phyloP scores from a whole-genome alignment of 2,797 vertebrate species.

The Chloroceryle inda region DNA sequence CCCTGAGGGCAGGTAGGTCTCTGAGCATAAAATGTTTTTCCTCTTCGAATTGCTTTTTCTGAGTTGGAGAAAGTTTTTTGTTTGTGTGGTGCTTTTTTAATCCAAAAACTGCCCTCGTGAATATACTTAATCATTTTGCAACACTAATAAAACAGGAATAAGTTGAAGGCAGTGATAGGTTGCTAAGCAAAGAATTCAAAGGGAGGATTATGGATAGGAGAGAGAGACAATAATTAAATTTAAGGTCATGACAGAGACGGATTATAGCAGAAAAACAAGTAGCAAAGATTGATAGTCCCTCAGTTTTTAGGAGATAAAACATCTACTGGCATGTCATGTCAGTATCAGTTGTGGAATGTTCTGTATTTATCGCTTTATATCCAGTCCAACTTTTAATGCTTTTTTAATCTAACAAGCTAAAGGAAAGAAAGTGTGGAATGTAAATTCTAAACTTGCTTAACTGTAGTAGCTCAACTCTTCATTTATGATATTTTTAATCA shows the following conservation, averaged over 20 bases:
- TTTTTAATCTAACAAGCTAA: not conserved
- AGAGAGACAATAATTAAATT: not conserved
- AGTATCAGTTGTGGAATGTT: not conserved
- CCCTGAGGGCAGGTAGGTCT: not conserved
- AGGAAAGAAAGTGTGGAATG: not conserved
- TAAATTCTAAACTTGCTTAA: not conserved
- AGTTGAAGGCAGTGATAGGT: not conserved
- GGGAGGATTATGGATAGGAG: not conserved
- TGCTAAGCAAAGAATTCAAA: not conserved
- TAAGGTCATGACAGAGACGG: not conserved
- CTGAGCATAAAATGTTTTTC: not conserved
- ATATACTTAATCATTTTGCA: not conserved
- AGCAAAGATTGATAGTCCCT: not conserved
- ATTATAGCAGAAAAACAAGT: not conserved
- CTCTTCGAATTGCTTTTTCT: not conserved
- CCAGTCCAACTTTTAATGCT: not conserved
- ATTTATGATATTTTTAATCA: not conserved
- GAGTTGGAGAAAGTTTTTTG: not conserved
- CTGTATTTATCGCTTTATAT: not conserved
- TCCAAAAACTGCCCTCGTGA: not conserved
- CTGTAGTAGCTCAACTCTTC: not conserved
- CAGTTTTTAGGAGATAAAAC: not conserved
- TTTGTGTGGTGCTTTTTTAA: not conserved
- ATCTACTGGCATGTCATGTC: not conserved
- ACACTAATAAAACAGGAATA: not conserved